Percentiles rank a stretch among this genome's conserved stretches.
Conservation (phyloP, 2,113 vertebrate genomes). For the Rhegmatorhina hoffmannsi region DNA sequence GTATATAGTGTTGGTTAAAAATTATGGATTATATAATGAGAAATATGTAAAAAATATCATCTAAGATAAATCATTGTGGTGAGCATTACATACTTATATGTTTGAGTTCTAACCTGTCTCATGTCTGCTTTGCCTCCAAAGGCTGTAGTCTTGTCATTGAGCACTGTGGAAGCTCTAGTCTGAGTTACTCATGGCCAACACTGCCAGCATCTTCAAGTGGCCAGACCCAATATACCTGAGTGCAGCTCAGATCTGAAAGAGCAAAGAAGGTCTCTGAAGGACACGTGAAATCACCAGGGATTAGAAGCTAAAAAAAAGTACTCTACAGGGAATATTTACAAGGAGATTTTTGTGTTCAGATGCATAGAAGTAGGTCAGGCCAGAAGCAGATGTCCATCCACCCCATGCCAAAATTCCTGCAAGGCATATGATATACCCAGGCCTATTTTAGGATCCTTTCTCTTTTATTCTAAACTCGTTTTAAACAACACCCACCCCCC, state of each 20-base stretch:
- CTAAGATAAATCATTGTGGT: neutral
- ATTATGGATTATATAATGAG: neutral
- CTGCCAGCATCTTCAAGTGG: neutral
- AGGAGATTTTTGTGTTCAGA: neutral
- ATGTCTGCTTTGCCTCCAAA: neutral
- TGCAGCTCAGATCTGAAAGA: neutral
- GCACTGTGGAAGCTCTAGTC: neutral
- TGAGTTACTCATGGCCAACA: neutral
- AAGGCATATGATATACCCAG: neutral
- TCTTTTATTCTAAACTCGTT: neutral
- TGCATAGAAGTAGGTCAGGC: neutral
- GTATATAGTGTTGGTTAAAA: neutral
- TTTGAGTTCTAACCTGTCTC: neutral
- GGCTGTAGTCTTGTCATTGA: neutral
- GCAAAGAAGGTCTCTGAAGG: neutral
- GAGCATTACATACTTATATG: neutral
- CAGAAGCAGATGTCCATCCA: neutral
- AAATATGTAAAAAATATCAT: neutral
- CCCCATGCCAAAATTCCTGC: neutral
- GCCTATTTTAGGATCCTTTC: neutral
- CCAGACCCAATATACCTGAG: neutral
- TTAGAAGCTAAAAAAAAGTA: neutral
- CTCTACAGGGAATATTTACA: neutral
- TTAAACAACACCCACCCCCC: neutral
- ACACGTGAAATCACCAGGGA: neutral